phyloP scores from a whole-genome alignment of 2,797 vertebrate genomes.

The Carapus acus region DNA sequence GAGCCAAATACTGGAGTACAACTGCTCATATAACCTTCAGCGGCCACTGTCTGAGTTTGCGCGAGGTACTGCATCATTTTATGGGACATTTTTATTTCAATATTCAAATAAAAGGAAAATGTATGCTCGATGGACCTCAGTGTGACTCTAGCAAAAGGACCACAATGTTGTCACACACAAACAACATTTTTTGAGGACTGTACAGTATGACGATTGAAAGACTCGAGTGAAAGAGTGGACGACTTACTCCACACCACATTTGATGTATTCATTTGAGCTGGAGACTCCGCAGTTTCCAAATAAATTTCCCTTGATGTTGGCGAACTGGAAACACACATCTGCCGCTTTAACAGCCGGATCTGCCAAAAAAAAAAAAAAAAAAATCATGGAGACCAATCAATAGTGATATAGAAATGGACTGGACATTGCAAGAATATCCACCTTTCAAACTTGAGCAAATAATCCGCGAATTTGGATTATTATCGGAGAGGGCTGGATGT shows the following conservation, averaged over 20 bases:
- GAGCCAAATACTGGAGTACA: neutral
- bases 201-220: too few species aligned
- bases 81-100: neutral
- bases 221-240: neutral
- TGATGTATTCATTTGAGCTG: neutral
- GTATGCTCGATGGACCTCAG: too few species aligned
- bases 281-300: conserved; percentile 82
- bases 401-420: too few species aligned
- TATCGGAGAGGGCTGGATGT: conserved; percentile 10
- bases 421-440: too few species aligned
- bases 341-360: conserved; percentile 74
- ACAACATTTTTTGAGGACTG: too few species aligned
- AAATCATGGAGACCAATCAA: neutral
- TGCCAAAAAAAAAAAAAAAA: conserved; percentile 40
- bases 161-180: too few species aligned
- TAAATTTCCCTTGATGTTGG: conserved; percentile 69
- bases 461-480: too few species aligned
- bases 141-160: too few species aligned
- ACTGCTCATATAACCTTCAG: neutral
- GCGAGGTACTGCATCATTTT: too few species aligned
- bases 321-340: conserved; percentile 70
- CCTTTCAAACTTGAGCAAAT: too few species aligned
- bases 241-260: conserved; percentile 78
- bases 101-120: neutral
- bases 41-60: neutral